Base-by-base conservation (phyloP, 2,888 invertebrate genomes). In the Glyphotaelius pellucidus region DNA sequence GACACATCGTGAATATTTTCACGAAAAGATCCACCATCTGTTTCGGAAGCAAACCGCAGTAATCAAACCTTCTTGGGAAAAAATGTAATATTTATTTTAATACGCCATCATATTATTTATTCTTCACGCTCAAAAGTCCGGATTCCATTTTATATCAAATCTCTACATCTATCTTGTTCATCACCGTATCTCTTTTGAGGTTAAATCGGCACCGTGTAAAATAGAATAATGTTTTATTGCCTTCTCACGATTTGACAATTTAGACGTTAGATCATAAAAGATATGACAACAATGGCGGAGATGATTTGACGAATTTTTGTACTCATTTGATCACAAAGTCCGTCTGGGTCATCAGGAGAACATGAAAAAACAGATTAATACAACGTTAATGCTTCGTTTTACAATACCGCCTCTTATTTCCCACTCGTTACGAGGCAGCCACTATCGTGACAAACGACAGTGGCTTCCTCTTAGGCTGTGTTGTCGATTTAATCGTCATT, bases 381-480 rank as follows among this genome's bases (percentile, higher is more conserved):
- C 88, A 88, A 35, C 88, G 38, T 79, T 89, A 89, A 89, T 89
- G 88, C 15, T 89, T 35, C 88, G 88, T 38, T 89, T 90, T 90
- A 90, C 86, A 90, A 86, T 90, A 90, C 90, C 80, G 88, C 89
- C 91, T 92, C 91, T 67, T 89, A 89, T 89, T 89, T 89, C 90
- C 89, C 92, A 92, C 92, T 92, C 92, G 42, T 80, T 47, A 90
- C 67, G 87, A 80, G 87, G 86, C 42, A 86, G 47, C 86, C 15
- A 47, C 32, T 92, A 92, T 92, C 92, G 92, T 92, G 92, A 92
- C 92, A 92, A 92, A 92, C 90, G 92, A 92, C 90, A 80, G 88
- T 85, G 88, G 81, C 89, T 91, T 91, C 91, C 91, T 91, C 80
- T 91, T 79, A 42, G 31, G 30, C 38, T 30, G 38, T 30, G 80